Base-by-base conservation (phyloP, 1,140 invertebrate species). In the Pemphigus obesinymphae region DNA sequence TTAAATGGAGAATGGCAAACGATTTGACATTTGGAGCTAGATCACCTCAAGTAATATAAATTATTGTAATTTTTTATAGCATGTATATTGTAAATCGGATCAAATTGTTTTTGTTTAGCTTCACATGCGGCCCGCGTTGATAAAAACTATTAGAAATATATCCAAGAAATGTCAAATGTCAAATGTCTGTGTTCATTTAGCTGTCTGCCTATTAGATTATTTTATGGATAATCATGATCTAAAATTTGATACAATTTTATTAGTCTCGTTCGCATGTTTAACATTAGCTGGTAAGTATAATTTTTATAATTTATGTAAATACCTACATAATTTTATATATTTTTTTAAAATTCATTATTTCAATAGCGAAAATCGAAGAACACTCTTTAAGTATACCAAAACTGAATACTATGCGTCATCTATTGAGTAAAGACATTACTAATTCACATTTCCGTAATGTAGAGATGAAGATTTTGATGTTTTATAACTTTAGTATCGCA, bases 401-500 rank as follows among this genome's bases (percentile, higher is more conserved):
- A 13, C 10, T 78, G 23, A 58, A 78, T 2, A 40, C 11, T 13
- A 78, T 78, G 75, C 75, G 55, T 1, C 58, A 40, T 58, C 13
- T 78, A 10, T 40, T 78, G 0, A 78, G 75, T 43, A 78, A 78
- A 58, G 53, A 58, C 40, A 34, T 78, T 58, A 78, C 75, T 23
- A 78, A 78, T 43, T 78, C 53, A 8, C 75, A 78, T 10, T 78
- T 78, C 23, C 75, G 75, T 37, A 58, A 78, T 15, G 75, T 78
- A 17, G 75, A 78, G 26, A 58, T 78, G 75, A 78, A 78, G 40
- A 78, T 78, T 78, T 58, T 78, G 37, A 78, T 78, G 75, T 78
- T 78, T 43, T 78, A 58, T 5, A 37, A 78, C n/a, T 55, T 34
- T 34, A 78, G 37, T 61, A 29, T 78, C 4, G 34, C 75, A 8